Evolutionary conservation across 2,797 vertebrate genomes (phyloP), one percentile per base, ranked within the genome.

Genomic region (Scleropages formosus): DNA sequence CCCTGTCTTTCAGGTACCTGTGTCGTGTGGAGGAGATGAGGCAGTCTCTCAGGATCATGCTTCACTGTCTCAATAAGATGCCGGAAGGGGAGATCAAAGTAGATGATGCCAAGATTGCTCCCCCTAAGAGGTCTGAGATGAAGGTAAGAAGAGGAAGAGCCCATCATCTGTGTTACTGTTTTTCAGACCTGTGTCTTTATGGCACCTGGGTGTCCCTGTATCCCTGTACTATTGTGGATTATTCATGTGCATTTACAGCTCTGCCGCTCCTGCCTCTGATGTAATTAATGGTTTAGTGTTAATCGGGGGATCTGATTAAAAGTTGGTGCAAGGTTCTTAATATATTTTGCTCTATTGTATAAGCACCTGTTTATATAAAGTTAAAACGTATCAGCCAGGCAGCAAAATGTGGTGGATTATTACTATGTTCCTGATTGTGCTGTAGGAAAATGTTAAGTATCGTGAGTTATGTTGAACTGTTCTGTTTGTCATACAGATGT

Each of bases 1-100:
- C 68, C 11, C 12, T 64, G 49, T 63, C 46, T 18, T 16, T n/a
- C 84, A 98, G 96, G 86, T 97, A 98, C 84, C 87, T 98, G 78
- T 98, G 96, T 81, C 89, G 96, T 0, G 87, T 98, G 76, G 97
- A 98, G 80, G 97, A 98, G 87, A 98, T 98, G 97, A 93, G 96
- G 1, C 97, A 98, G 90, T 94, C 94, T 0, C 89, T 98, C 3
- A 87, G 94, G 2, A 98, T 98, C 89, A 94, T 99, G 78, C 74
- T 75, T 0, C 94, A 99, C 85, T 90, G 91, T 44, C 91, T 99
- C 67, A 99, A 99, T 84, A 98, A 95, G 89, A 99, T 99, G 96
- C 97, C 97, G 0, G 90, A 93, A 4, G 97, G 97, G 0, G 97
- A 99, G 88, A 94, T 98, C 84, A 98, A 98, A 78, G 94, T 98